Evolutionary conservation across 2,797 vertebrate species (phyloP).

Genomic region (Phalloptychus januarius): DNA sequence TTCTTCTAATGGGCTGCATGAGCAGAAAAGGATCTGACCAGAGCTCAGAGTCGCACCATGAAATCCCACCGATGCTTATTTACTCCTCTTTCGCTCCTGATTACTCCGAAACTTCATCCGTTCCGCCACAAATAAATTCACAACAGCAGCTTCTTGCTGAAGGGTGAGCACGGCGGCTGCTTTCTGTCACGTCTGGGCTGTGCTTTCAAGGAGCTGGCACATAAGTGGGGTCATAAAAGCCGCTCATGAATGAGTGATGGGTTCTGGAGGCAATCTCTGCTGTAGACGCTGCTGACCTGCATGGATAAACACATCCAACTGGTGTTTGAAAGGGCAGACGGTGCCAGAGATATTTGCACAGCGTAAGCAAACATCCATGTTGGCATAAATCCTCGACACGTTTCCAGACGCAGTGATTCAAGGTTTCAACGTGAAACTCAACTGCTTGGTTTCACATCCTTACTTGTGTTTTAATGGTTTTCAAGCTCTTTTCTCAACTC

Average conservation of each 20-base stretch:
- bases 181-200: slow-evolving; percentile 49
- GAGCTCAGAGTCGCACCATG: slow-evolving; percentile 8
- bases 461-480: slow-evolving; percentile 15
- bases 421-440: slow-evolving; percentile 30
- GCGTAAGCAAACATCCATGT: not conserved
- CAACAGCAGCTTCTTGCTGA: slow-evolving; percentile 13
- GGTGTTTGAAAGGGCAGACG: slow-evolving; percentile 13
- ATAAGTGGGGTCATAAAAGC: slow-evolving; percentile 64
- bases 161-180: slow-evolving; percentile 18
- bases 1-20: slow-evolving; percentile 59
- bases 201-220: slow-evolving; percentile 62
- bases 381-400: slow-evolving; percentile 13
- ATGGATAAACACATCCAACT: slow-evolving; percentile 30
- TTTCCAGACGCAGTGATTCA: slow-evolving; percentile 24
- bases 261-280: slow-evolving; percentile 62
- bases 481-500: slow-evolving; percentile 23
- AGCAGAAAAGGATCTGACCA: slow-evolving; percentile 35
- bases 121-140: slow-evolving; percentile 21
- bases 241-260: slow-evolving; percentile 76
- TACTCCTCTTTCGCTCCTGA: slow-evolving; percentile 21
- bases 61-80: slow-evolving; percentile 41
- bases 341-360: slow-evolving; percentile 9
- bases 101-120: slow-evolving; percentile 23
- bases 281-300: slow-evolving; percentile 20
- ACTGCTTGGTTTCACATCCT: slow-evolving; percentile 49